Evolutionary conservation across 2,113 vertebrate genomes (phyloP).

Genomic region (Natator depressus): DNA sequence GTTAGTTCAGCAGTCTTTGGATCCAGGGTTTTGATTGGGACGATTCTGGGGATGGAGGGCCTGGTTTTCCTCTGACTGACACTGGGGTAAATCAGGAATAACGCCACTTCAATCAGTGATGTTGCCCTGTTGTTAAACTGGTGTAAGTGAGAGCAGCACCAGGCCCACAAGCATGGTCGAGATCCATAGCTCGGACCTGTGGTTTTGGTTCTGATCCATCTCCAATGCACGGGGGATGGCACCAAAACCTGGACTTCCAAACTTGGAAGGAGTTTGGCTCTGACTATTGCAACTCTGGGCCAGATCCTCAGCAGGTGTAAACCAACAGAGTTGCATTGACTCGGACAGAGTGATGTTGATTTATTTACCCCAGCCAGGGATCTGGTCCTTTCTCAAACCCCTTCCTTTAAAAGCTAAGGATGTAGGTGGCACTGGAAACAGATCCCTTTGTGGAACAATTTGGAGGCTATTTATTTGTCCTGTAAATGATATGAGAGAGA

Average conservation of each 20-base stretch:
- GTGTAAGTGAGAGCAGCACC: background rate
- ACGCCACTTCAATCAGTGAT: background rate
- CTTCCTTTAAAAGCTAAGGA: too few relatives aligned
- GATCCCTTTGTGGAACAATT: background rate
- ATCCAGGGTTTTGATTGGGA: too few relatives aligned
- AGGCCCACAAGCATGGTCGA: background rate
- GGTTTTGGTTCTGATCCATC: too few relatives aligned
- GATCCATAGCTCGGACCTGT: too few relatives aligned
- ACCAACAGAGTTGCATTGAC: background rate
- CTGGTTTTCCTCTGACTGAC: too few relatives aligned
- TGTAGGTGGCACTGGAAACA: background rate
- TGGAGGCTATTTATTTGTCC: background rate
- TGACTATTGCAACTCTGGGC: background rate
- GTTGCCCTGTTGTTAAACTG: background rate
- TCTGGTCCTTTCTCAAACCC: too few relatives aligned
- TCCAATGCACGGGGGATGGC: too few relatives aligned
- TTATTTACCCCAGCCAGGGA: too few relatives aligned
- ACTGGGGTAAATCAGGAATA: background rate
- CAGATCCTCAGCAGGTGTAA: background rate
- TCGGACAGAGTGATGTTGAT: background rate
- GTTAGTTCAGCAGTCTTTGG: too few relatives aligned
- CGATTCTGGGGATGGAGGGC: too few relatives aligned
- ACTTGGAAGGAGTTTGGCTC: too few relatives aligned
- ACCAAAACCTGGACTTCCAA: too few relatives aligned
- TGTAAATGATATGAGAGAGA: background rate